phyloP scores from a whole-genome alignment of 2,888 invertebrate species.

The Phaedon cochleariae region DNA sequence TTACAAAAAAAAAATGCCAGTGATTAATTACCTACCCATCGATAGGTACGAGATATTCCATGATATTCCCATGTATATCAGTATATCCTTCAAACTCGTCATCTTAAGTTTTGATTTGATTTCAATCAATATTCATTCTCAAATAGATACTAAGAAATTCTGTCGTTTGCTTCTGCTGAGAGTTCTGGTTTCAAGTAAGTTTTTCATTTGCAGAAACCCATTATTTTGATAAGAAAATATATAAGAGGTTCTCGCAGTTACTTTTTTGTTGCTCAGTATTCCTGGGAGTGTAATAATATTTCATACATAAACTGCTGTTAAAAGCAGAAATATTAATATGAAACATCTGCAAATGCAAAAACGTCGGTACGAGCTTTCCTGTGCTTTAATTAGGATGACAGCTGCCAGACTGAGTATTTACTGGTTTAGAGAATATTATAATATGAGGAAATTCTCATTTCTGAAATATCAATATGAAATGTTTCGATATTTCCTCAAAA shows the following conservation, averaged over 20 bases:
- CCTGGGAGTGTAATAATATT: background rate
- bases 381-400: background rate
- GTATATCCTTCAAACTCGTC: too few relatives aligned
- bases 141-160: too few relatives aligned
- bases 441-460: background rate
- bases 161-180: too few relatives aligned
- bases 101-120: too few relatives aligned
- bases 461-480: too few relatives aligned
- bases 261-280: background rate
- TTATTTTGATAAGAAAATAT: background rate
- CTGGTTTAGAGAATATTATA: background rate
- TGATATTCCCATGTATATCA: too few relatives aligned
- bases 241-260: background rate
- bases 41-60: too few relatives aligned
- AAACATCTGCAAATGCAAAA: background rate
- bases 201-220: background rate
- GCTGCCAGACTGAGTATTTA: background rate
- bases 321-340: background rate
- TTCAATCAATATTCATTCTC: too few relatives aligned
- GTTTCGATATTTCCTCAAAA: too few relatives aligned
- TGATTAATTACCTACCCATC: background rate
- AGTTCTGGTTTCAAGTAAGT: background rate
- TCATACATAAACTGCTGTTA: background rate
- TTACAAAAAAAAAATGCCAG: background rate
- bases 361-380: background rate